phyloP scores from a whole-genome alignment of 2,888 invertebrate species.

The Automeris io region DNA sequence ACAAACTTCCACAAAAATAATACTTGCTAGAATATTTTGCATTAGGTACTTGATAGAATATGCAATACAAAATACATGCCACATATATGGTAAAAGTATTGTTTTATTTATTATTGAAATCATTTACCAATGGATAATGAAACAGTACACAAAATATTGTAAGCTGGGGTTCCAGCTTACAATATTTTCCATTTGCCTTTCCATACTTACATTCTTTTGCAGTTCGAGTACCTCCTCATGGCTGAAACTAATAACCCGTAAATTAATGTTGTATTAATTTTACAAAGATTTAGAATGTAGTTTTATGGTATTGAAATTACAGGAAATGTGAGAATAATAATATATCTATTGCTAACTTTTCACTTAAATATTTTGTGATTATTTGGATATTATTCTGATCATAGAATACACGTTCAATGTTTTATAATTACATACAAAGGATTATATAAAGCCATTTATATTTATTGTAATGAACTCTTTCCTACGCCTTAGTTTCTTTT shows the following conservation, averaged over 20 bases:
- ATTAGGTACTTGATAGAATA: constrained; percentile 14
- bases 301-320: too few relatives aligned
- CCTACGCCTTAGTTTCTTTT: too few relatives aligned
- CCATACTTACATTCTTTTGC: too few relatives aligned
- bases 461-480: too few relatives aligned
- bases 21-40: neutral
- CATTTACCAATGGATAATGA: constrained; percentile 22
- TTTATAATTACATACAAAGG: too few relatives aligned
- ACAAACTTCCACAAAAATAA: neutral
- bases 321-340: too few relatives aligned
- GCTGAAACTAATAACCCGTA: neutral
- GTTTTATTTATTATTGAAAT: constrained; percentile 25
- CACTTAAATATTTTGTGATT: too few relatives aligned
- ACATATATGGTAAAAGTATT: constrained; percentile 1
- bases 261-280: neutral
- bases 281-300: neutral
- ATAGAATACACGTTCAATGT: too few relatives aligned
- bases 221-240: neutral
- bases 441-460: too few relatives aligned
- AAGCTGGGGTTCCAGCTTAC: too few relatives aligned
- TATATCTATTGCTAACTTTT: too few relatives aligned
- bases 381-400: neutral
- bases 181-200: too few relatives aligned
- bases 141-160: neutral
- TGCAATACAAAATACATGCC: constrained; percentile 13